Conservation (phyloP, 23 tunicate species). For the Ciona savignyi region DNA sequence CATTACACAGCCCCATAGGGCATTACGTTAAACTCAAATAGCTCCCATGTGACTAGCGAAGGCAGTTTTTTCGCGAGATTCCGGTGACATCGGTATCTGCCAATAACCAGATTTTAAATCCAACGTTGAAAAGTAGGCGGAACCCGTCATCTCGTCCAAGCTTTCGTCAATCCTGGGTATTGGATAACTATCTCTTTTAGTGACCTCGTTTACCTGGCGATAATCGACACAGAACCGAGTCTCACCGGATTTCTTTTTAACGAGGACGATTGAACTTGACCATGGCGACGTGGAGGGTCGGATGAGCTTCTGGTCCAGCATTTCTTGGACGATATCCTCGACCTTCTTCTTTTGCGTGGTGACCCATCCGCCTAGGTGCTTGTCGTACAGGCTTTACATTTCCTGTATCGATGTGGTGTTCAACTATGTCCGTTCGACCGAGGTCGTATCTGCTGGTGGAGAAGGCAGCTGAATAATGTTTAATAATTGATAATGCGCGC, state of each 20-base stretch:
- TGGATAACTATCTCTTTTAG: not conserved
- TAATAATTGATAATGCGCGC: too few relatives aligned
- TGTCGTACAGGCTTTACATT: not conserved
- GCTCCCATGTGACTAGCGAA: not conserved
- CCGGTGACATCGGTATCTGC: not conserved
- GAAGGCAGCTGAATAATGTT: too few relatives aligned
- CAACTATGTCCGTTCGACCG: not conserved
- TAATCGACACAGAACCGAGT: constrained; percentile 9
- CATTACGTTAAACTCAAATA: too few relatives aligned
- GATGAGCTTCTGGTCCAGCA: not conserved
- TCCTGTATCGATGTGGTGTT: not conserved
- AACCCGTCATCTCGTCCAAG: not conserved
- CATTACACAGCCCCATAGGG: too few relatives aligned
- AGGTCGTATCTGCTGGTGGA: not conserved
- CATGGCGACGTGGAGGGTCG: not conserved
- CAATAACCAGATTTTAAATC: constrained; percentile 9
- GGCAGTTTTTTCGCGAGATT: not conserved
- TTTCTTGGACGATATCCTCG: not conserved
- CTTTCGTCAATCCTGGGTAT: too few relatives aligned
- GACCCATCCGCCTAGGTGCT: not conserved
- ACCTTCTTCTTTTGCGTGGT: not conserved
- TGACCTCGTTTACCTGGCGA: not conserved
- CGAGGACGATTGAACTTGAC: constrained; percentile 3
- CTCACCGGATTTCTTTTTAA: not conserved
- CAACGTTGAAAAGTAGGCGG: constrained; percentile 4